phyloP scores from a whole-genome alignment of 2,113 vertebrate species.

The Ramphastos sulfuratus region DNA sequence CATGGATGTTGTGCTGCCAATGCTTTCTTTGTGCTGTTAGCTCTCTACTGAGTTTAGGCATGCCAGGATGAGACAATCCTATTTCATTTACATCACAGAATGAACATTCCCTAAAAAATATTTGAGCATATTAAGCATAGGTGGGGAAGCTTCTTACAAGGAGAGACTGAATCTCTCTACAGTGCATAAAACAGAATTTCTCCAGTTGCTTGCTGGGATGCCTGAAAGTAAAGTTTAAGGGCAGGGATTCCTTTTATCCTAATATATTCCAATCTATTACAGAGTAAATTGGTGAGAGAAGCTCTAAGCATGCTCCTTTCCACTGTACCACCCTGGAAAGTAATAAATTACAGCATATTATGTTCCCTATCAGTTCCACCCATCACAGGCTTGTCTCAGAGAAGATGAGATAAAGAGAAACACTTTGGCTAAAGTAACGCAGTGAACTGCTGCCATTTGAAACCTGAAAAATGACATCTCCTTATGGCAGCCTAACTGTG shows the following conservation, averaged over 20 bases:
- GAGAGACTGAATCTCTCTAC: not conserved
- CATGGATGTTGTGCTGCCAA: not conserved
- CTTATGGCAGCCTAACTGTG: not conserved
- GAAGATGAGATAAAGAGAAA: constrained; percentile 10
- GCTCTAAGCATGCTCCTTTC: not conserved
- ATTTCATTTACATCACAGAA: not conserved
- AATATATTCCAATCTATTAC: constrained; percentile 20
- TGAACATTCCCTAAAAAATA: not conserved
- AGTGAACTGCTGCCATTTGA: constrained; percentile 32
- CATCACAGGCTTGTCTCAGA: not conserved
- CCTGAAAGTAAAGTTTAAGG: constrained; percentile 48
- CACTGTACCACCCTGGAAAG: constrained; percentile 4
- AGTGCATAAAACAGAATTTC: not conserved
- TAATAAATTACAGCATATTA: constrained; percentile 46
- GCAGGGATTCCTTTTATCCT: constrained; percentile 32
- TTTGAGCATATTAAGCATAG: not conserved
- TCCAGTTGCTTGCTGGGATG: not conserved
- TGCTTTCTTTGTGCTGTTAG: not conserved
- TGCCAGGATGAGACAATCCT: not conserved
- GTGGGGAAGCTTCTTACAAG: not conserved
- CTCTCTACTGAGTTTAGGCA: not conserved
- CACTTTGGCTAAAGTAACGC: constrained; percentile 14
- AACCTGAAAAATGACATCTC: constrained; percentile 23
- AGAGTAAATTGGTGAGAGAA: constrained; percentile 21
- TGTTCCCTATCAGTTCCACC: constrained; percentile 17